Percentiles rank a stretch among this genome's conserved stretches.
These are phyloP conservation scores for Oncorhynchus kisutch DNA, from an alignment of 2,113 vertebrate species.

Conservation along the genomic window DNA sequence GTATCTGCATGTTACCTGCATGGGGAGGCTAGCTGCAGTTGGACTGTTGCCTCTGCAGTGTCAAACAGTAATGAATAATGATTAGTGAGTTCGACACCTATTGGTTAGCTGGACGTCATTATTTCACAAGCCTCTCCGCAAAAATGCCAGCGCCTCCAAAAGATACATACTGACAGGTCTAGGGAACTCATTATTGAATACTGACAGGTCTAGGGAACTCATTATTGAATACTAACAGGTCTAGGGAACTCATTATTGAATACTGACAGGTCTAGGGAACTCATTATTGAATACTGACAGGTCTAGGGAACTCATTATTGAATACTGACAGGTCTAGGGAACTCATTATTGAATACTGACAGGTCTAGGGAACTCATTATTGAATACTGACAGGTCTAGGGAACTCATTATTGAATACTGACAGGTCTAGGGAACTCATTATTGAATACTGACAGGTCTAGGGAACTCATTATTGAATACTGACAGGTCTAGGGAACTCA, in stretches of 20 bases:
- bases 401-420: constrained; percentile 58
- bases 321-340: constrained; percentile 55
- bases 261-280: constrained; percentile 55
- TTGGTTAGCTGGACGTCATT: constrained; percentile 52
- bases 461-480: constrained; percentile 59
- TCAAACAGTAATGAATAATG: constrained; percentile 55
- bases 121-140: constrained; percentile 35
- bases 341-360: constrained; percentile 56
- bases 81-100: constrained; percentile 59
- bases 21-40: not conserved
- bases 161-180: constrained; percentile 57
- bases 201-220: constrained; percentile 57
- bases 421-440: constrained; percentile 50
- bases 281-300: constrained; percentile 50
- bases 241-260: constrained; percentile 61
- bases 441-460: constrained; percentile 58
- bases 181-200: constrained; percentile 65
- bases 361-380: constrained; percentile 54
- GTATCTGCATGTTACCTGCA: no score
- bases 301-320: constrained; percentile 57
- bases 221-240: constrained; percentile 41
- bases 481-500: constrained; percentile 41
- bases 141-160: constrained; percentile 38
- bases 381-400: constrained; percentile 54
- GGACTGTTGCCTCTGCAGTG: constrained; percentile 27